Conservation (phyloP, 2,888 invertebrate species). For the Petrolisthes manimaculis region DNA sequence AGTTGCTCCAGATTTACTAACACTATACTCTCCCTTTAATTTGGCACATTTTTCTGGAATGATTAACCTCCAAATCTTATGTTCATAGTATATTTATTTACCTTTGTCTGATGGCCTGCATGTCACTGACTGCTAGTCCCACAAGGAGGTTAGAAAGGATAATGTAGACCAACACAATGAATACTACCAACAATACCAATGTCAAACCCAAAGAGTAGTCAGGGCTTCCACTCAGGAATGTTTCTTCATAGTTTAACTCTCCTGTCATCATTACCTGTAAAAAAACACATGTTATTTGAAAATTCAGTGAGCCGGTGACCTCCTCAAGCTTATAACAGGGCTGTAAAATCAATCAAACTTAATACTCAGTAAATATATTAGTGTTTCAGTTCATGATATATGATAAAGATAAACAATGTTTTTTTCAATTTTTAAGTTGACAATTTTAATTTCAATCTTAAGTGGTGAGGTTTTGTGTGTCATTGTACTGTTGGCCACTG, state of each 20-base stretch:
- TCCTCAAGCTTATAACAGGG: not conserved
- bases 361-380: not conserved
- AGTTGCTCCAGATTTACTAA: too few species aligned
- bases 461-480: too few species aligned
- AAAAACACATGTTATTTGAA: not conserved
- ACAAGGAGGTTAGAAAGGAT: slow-evolving; percentile 86
- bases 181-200: slow-evolving; percentile 78
- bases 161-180: slow-evolving; percentile 83
- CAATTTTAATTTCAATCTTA: too few species aligned
- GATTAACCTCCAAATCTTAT: too few species aligned
- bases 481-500: too few species aligned
- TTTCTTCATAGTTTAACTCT: slow-evolving; percentile 74
- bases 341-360: not conserved
- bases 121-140: slow-evolving; percentile 85
- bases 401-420: too few species aligned
- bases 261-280: slow-evolving; percentile 86
- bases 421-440: too few species aligned
- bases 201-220: slow-evolving; percentile 27
- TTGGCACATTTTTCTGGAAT: too few species aligned
- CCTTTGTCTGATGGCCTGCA: slow-evolving; percentile 64
- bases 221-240: slow-evolving; percentile 32
- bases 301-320: not conserved
- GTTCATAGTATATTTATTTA: not conserved
- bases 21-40: too few species aligned
- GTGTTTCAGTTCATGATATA: too few species aligned